Evolutionary conservation across 2,797 vertebrate genomes (phyloP).

Genomic region (Anguilla megastoma): DNA sequence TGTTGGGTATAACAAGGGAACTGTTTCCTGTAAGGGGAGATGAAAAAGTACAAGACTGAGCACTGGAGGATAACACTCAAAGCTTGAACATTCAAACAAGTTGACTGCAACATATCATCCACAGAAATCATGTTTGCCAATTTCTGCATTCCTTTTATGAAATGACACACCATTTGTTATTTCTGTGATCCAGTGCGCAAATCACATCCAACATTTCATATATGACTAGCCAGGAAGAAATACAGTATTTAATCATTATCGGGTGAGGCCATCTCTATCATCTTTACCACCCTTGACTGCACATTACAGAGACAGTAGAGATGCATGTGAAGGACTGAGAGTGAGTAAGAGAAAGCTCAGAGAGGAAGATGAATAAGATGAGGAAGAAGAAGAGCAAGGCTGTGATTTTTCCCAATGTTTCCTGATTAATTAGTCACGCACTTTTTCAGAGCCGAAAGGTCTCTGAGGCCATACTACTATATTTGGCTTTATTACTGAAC

Average conservation of each 20-base stretch:
- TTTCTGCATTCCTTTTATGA: not conserved
- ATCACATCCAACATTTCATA: not conserved
- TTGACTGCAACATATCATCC: not conserved
- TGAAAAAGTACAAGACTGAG: not conserved
- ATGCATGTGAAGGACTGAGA: not conserved
- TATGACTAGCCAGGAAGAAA: not conserved
- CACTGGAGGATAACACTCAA: not conserved
- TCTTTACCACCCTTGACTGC: not conserved
- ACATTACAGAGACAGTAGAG: not conserved
- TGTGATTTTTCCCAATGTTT: too few relatives aligned
- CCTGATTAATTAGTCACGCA: too few relatives aligned
- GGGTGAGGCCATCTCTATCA: not conserved
- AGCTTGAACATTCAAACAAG: not conserved
- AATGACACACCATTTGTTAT: not conserved
- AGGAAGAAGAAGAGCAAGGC: not conserved
- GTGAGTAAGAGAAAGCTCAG: not conserved
- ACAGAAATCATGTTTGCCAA: too few relatives aligned
- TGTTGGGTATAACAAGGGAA: conserved; percentile 99
- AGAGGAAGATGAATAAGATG: not conserved
- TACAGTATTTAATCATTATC: not conserved
- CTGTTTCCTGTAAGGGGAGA: conserved; percentile 83
- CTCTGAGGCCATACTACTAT: too few relatives aligned
- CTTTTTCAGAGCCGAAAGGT: too few relatives aligned
- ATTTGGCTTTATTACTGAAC: not conserved
- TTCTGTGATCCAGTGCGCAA: not conserved